Percentiles rank a stretch among this genome's conserved stretches.
phyloP scores from a whole-genome alignment of 2,113 vertebrate genomes.

The Dolichotis patagonum region DNA sequence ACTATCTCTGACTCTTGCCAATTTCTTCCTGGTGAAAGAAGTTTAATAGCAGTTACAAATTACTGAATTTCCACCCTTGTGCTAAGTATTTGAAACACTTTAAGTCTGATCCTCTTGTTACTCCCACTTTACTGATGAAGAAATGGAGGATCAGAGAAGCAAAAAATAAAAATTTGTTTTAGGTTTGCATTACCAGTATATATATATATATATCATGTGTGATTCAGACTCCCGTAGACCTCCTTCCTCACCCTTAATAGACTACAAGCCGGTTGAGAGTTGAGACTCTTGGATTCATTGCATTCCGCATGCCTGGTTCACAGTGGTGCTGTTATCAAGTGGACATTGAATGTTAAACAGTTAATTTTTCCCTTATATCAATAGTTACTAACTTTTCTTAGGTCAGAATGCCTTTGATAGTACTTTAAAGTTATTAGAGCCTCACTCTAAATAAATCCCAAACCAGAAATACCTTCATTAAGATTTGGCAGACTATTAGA shows the following conservation, averaged over 20 bases:
- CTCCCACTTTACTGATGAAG: background rate
- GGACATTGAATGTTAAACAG: background rate
- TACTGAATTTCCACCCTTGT: background rate
- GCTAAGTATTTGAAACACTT: constrained; percentile 26
- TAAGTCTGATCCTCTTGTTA: background rate
- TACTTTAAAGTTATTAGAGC: background rate
- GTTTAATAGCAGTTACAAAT: background rate
- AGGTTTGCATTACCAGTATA: background rate
- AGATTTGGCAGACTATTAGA: background rate
- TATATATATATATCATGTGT: background rate
- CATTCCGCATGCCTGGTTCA: background rate
- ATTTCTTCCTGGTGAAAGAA: background rate
- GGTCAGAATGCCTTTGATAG: background rate
- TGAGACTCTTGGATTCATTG: background rate
- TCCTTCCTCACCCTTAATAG: background rate
- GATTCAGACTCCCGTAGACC: background rate
- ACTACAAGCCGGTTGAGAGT: background rate
- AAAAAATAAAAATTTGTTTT: background rate
- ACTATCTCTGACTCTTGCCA: background rate
- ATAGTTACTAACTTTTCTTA: background rate
- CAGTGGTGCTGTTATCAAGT: background rate
- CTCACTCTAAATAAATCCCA: background rate
- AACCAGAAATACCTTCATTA: background rate
- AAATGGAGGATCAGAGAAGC: background rate
- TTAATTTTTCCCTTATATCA: background rate